Base-by-base conservation (phyloP, 2,113 vertebrate genomes). In the Ailurus styani region DNA sequence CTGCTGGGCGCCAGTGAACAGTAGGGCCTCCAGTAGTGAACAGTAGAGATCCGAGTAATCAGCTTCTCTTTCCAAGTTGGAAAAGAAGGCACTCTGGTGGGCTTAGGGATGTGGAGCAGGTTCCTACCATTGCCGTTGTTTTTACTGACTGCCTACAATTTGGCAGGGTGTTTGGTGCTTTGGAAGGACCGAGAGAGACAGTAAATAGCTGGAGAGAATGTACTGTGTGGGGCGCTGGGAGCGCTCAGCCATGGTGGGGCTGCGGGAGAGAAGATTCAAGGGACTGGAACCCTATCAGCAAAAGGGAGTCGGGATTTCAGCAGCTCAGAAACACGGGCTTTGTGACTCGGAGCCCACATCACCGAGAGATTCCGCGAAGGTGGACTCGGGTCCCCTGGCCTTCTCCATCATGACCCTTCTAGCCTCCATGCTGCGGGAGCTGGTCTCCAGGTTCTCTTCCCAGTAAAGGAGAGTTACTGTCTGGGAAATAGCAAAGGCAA, bases 41-140 rank as follows among this genome's bases (percentile, higher is more conserved):
- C 72, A 25, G 3, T 5, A 13, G 23, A 40, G 47, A 90, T 87
- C 86, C 20, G 1, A 3, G 4, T 70, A 10, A 62, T 54, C 55
- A 27, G 42, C 66, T 83, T 55, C 87, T 81, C 72, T 55, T 57
- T 84, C 62, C 66, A 34, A 25, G 23, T 31, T 57, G 75, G 66
- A 37, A 70, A 27, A 50, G 55, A 60, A 60, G 62, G 14, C 9
- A 18, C 50, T 34, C 77, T 45, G 25, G 10, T 34, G 55, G 55
- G 4, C 40, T 84, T 15, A 55, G 64, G 18, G 7, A 11, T 0
- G 34, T 10, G 5, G 6, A 3, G 37, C 62, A 0, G 0, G 0
- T 40, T 73, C 47, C 82, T 31, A 1, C 68, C 20, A 34, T 64
- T 40, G 86, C 11, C 82, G 10, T 55, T 91, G 57, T 78, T 90